Percentiles rank a stretch among this genome's conserved stretches.
Evolutionary conservation across 2,797 vertebrate genomes (phyloP).

Genomic region (Chanos chanos): DNA sequence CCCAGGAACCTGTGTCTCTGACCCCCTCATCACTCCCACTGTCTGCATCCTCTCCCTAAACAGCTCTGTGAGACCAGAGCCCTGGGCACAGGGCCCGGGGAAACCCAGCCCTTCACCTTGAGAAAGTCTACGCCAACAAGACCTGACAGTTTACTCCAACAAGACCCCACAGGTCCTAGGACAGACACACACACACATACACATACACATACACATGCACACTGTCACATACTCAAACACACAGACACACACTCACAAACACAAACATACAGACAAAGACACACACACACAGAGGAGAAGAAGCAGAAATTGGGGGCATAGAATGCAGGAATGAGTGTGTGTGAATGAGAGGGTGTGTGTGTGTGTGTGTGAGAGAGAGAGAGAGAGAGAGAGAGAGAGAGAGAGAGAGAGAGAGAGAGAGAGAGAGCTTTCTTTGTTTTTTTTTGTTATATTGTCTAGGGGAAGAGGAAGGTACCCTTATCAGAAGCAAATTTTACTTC

Average conservation of each 20-base stretch:
- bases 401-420: no score
- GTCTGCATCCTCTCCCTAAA: constrained; percentile 49
- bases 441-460: no score
- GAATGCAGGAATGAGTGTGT: neutral
- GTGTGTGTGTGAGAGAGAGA: neutral
- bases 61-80: constrained; percentile 41
- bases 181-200: neutral
- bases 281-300: neutral
- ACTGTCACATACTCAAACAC: neutral
- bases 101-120: constrained; percentile 49
- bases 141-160: no score
- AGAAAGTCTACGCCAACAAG: constrained; percentile 35
- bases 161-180: no score
- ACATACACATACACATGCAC: neutral
- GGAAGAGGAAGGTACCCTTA: no score
- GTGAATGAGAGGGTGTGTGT: neutral
- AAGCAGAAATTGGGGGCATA: neutral
- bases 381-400: constrained; percentile 6
- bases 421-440: no score
- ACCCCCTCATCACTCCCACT: constrained; percentile 53
- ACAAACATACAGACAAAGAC: no score
- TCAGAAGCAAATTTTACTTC: no score
- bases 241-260: neutral
- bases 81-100: constrained; percentile 41
- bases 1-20: constrained; percentile 41